Evolutionary conservation across 92 coral and sea anemone species (phyloP), one percentile per base, ranked within the genome.

Genomic region (Parazoanthus darwini): DNA sequence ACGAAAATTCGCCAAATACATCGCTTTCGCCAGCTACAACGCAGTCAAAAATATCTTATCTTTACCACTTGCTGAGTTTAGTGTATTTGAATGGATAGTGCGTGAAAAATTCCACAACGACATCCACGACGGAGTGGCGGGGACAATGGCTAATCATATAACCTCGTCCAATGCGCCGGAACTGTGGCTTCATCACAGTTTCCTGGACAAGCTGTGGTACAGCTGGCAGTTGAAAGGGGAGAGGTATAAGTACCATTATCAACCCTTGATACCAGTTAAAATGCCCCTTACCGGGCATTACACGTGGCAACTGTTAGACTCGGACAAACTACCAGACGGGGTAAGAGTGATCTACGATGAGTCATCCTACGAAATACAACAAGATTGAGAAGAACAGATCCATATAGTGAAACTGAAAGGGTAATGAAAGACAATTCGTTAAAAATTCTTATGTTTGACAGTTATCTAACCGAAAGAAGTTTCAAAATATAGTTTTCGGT

Each of bases 141-240:
- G 91, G 8, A 65, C 88, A 22, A 93, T 94, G 98, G 85, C 86
- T 25, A 86, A 73, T 81, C 93, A 93, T 86, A 65, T 51, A 38
- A 80, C 94, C 8, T 79, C 98, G 35, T 89, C 96, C 5, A 91
- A 89, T 63, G 90, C 98, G 15, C 98, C 98, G 0, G 98, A 96
- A 91, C 94, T 96, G 79, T 88, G 88, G 88, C 90, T 96, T 10
- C 98, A 96, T 65, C 98, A 96, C 74, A 82, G 94, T 74, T 96
- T 96, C 80, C 80, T 96, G 22, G 98, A 96, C 88, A 96, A 93
- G 74, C 86, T 96, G 39, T 96, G 98, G 98, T 71, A 88, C 81
- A 86, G 90, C 80, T 95, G 94, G 95, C 98, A 96, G 88, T 48
- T 78, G 22, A 87, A 81, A 78, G 90, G 94, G 0, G 78, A 83